A percentile compares a stretch with the other conserved stretches of the same genome.
These are phyloP conservation scores for Chiloscyllium punctatum DNA, from an alignment of 2,797 vertebrate species.

Conservation along the genomic window DNA sequence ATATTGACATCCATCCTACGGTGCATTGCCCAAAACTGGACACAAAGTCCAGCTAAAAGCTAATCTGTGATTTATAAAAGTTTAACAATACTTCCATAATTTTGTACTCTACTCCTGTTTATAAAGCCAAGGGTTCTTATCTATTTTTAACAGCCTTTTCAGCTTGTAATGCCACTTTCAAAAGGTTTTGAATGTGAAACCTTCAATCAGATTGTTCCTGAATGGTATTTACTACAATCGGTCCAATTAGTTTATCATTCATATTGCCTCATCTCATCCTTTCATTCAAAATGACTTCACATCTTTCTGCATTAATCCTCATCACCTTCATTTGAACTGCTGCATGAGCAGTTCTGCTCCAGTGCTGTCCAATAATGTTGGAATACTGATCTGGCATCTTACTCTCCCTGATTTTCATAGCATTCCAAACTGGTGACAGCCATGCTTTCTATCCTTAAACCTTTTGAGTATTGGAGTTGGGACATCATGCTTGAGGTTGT, in stretches of 20 bases:
- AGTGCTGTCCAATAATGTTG: too few species aligned
- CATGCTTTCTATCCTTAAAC: too few species aligned
- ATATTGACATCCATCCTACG: background rate
- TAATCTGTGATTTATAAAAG: background rate
- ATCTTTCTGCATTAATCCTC: background rate
- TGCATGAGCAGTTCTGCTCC: background rate
- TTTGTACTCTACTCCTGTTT: background rate
- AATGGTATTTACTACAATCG: background rate
- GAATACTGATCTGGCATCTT: too few species aligned
- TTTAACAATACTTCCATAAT: background rate
- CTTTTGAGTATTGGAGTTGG: too few species aligned
- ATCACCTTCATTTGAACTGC: background rate
- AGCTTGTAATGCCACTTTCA: background rate
- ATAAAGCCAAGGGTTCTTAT: background rate
- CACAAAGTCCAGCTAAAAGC: background rate
- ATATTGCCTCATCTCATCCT: background rate
- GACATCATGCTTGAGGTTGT: too few species aligned
- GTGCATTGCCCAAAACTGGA: background rate
- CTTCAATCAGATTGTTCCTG: background rate
- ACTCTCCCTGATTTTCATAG: too few species aligned
- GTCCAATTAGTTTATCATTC: background rate
- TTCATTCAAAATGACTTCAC: background rate
- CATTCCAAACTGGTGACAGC: too few species aligned
- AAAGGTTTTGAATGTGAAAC: background rate
- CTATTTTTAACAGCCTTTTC: background rate